A percentile compares a stretch with the other conserved stretches of the same genome.
phyloP scores from a whole-genome alignment of 2,113 vertebrate species.

The Ellobius talpinus region DNA sequence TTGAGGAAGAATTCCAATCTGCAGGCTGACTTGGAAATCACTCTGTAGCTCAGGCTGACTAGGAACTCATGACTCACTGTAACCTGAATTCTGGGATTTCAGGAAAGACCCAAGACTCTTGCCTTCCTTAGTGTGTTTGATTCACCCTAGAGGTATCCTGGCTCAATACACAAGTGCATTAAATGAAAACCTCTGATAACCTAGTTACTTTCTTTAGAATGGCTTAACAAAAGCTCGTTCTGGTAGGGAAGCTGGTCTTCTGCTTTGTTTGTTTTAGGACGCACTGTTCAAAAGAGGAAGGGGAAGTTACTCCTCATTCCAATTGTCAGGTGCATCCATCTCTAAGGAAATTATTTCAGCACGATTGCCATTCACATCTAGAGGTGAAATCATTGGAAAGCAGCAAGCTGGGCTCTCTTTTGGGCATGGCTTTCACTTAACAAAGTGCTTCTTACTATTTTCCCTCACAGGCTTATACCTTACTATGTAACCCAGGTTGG shows the following conservation, averaged over 20 bases:
- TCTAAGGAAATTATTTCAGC: not conserved
- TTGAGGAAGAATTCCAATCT: not conserved
- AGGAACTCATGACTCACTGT: not conserved
- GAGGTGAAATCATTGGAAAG: not conserved
- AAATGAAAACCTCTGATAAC: not conserved
- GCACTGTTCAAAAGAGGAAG: not conserved
- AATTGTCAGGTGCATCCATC: not conserved
- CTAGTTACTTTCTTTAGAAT: not conserved
- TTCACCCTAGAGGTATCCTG: fast-evolving
- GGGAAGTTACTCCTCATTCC: not conserved
- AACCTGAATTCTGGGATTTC: not conserved
- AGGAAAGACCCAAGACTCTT: not conserved
- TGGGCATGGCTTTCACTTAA: not conserved
- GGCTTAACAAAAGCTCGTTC: not conserved
- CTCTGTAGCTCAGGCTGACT: not conserved
- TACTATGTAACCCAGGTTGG: not conserved
- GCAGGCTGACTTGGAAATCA: no score
- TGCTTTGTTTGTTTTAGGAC: not conserved
- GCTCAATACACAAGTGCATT: not conserved
- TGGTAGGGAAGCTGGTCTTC: not conserved
- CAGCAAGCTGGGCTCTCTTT: not conserved
- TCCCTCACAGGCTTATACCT: not conserved
- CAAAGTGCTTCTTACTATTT: not conserved
- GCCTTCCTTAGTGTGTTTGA: not conserved
- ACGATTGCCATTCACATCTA: not conserved